These are phyloP conservation scores for Sebastes aleutianus DNA, from an alignment of 2,797 vertebrate genomes.

Conservation along the genomic window DNA sequence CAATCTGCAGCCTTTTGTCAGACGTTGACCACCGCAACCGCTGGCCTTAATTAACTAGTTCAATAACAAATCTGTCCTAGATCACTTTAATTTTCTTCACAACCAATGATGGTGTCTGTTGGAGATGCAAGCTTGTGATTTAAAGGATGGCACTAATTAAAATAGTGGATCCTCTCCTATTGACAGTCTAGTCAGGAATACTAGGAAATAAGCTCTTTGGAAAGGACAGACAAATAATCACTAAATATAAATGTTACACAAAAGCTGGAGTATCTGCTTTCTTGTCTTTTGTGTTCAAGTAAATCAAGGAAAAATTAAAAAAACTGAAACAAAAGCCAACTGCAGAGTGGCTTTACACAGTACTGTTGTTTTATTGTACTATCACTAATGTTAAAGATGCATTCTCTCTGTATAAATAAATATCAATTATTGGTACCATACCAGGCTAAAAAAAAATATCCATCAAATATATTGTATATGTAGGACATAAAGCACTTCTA, in stretches of 20 bases:
- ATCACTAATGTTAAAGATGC: not conserved
- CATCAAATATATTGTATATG: not conserved
- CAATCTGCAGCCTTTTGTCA: conserved; percentile 67
- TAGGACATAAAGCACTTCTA: not conserved
- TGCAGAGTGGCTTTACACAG: not conserved
- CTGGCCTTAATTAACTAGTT: conserved; percentile 75
- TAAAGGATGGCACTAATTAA: conserved; percentile 76
- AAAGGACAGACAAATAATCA: conserved; percentile 36
- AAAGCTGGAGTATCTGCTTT: not conserved
- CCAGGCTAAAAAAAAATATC: not conserved
- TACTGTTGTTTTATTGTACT: not conserved
- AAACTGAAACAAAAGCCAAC: not conserved
- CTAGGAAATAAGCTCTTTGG: conserved; percentile 21
- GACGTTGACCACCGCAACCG: conserved; percentile 50
- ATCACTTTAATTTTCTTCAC: conserved; percentile 77
- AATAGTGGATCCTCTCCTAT: conserved; percentile 52
- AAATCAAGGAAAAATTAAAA: not conserved
- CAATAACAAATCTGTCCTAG: conserved; percentile 75
- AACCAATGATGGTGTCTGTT: conserved; percentile 55
- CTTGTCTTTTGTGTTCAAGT: not conserved
- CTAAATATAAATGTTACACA: conserved; percentile 12
- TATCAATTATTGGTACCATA: not conserved
- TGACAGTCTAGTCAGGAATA: conserved; percentile 50
- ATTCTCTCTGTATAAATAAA: not conserved
- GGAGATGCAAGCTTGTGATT: conserved; percentile 49